Evolutionary conservation across 2,113 vertebrate species (phyloP), one percentile per base, ranked within the genome.

Genomic region (Suricata suricatta): DNA sequence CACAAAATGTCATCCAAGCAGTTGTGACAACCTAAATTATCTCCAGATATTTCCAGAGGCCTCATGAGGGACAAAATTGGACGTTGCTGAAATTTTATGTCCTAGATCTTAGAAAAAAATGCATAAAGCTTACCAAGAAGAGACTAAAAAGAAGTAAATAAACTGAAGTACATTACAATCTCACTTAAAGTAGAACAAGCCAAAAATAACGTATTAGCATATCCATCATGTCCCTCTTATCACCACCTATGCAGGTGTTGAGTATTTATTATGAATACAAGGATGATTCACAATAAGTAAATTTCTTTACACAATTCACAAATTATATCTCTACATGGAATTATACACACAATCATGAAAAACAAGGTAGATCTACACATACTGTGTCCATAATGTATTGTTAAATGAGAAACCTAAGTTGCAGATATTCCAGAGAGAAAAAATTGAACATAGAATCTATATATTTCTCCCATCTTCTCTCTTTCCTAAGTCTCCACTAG

Each of bases 281-380:
- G 57, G n/a, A 84, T 93, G 47, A 96, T 27, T 88, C 47, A 95
- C 90, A 96, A n/a, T 60, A 66, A 95, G 54, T 41, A 60, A 64
- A 60, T 9, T 94, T 54, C 52, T 44, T 94, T 68, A 90, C 12
- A 7, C 57, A 81, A 84, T 60, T 82, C 50, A 82, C 12, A 92
- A 72, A 76, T 33, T 86, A 60, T 33, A 38, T 29, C 6, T 19
- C 31, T 87, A 41, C 3, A 63, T 6, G 52, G 10, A 71, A n/a
- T 27, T 35, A 12, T 7, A 86, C 10, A 1, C 52, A 71, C 50
- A 54, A 41, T 68, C 31, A 71, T 69, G 66, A 81, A 79, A 96
- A 85, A 41, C 63, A 52, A 93, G 17, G 38, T 21, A 44, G 8
- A n/a, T 15, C 41, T 57, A 17, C 4, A 38, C 44, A 50, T 33